phyloP scores from a whole-genome alignment of 2,113 vertebrate species.

The Eclectus roratus region DNA sequence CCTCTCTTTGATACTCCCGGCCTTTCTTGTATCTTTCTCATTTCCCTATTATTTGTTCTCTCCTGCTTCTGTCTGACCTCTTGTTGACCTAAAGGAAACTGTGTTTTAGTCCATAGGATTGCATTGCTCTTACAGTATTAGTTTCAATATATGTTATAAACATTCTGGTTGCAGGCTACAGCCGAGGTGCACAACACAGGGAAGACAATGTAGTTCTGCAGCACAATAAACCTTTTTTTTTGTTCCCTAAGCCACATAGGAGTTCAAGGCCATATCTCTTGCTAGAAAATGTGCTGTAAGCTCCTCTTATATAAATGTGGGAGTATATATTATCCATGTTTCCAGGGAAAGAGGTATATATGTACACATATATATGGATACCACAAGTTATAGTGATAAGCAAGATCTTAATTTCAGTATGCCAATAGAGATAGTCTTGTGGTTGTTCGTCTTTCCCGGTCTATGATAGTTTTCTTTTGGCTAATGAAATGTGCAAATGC shows the following conservation, averaged over 20 bases:
- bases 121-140: neutral
- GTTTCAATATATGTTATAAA: conserved; percentile 7
- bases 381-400: neutral
- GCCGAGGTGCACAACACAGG: neutral
- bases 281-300: neutral
- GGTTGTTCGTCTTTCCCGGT: neutral
- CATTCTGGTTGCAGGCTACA: conserved; percentile 17
- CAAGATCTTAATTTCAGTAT: neutral
- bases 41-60: conserved; percentile 15
- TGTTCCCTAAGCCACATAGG: neutral
- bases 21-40: neutral
- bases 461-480: neutral
- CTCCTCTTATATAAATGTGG: neutral
- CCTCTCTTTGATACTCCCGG: neutral
- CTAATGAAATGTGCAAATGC: neutral
- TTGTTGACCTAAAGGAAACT: neutral
- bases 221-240: neutral
- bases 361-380: neutral
- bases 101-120: neutral
- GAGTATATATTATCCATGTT: neutral
- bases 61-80: neutral
- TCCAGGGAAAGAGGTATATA: neutral
- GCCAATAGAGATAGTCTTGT: neutral
- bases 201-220: neutral
- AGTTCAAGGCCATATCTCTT: neutral